Evolutionary conservation across 2,888 invertebrate species (phyloP), one percentile per base, ranked within the genome.

Genomic region (Bellardia pandia): DNA sequence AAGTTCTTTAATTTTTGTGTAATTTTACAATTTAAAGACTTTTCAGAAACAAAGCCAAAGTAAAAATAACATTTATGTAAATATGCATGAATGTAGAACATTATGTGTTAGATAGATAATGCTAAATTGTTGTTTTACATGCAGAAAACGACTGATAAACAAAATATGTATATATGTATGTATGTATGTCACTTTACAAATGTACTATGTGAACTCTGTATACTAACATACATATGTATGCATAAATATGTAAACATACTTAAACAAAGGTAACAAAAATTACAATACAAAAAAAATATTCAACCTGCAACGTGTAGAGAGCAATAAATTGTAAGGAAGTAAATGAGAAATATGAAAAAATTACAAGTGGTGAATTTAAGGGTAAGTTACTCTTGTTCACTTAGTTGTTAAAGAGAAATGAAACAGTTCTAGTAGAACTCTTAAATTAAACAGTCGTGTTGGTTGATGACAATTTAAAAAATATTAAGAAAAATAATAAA

Each of bases 351-450:
- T 9, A 13, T 4, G 2, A 6, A 23, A 14, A 3, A 53, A 48
- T 37, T 45, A 23, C 45, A 8, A 56, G 82, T 83, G 86, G 86
- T 86, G 82, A 83, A 69, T 82, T 82, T 64, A 2, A 9, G 16
- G 37, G 14, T 4, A 4, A 60, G 7, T 51, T 37, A 16, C 45
- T 77, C 14, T 30, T 64, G 37, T 45, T 60, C 72, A 74, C 72
- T 72, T 77, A 3, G 2, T 3, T 30, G 33, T 48, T 23, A 16
- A 40, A 72, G n/a, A 45, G 23, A 53, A 60, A 62, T 62, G 1
- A 71, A 83, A 72, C 76, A 86, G 86, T 86, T 86, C 66, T 62
- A 42, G 48, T 80, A 51, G 79, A 77, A 86, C 83, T 86, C 62
- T 75, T 62, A 45, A 62, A 48, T n/a, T 33, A 56, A 62, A 80